Conservation (phyloP, 2,888 invertebrate genomes). For the Bruchidius siliquastri region DNA sequence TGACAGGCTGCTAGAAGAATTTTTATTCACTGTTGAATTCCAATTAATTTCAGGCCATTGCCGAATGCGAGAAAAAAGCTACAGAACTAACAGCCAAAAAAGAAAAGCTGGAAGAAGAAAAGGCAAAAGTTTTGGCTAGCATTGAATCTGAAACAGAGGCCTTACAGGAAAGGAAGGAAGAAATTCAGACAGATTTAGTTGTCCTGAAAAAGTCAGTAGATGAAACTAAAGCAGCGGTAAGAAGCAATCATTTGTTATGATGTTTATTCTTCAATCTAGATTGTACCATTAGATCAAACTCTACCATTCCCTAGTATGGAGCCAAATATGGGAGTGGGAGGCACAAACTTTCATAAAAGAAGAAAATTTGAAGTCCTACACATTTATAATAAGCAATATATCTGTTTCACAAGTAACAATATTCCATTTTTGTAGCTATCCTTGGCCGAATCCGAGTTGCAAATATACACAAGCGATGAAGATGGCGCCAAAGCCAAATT, state of each 20-base stretch:
- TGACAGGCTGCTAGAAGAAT: too few species aligned
- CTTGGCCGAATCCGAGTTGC: constrained; percentile 73
- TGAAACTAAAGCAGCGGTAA: constrained; percentile 59
- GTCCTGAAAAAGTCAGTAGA: constrained; percentile 66
- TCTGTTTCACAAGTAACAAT: too few species aligned
- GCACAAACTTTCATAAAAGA: too few species aligned
- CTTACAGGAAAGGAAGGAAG: constrained; percentile 67
- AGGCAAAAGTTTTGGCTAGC: constrained; percentile 56
- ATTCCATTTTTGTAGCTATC: constrained; percentile 39
- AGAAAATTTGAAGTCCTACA: too few species aligned
- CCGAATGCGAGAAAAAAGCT: constrained; percentile 54
- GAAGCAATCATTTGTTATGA: constrained; percentile 10
- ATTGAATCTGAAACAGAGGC: constrained; percentile 65
- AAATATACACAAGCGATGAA: constrained; percentile 67
- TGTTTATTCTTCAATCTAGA: too few species aligned
- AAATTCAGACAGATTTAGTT: constrained; percentile 63
- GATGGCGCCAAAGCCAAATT: constrained; percentile 62
- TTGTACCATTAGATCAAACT: too few species aligned
- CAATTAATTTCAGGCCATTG: constrained; percentile 27
- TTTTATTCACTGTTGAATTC: too few species aligned
- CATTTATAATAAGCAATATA: too few species aligned
- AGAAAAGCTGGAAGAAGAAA: constrained; percentile 53
- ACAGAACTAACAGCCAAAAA: constrained; percentile 54
- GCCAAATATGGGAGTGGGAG: too few species aligned
- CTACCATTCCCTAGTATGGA: too few species aligned